phyloP scores from a whole-genome alignment of 35 echinoderm and acorn worm species.

The Antedon bifida region DNA sequence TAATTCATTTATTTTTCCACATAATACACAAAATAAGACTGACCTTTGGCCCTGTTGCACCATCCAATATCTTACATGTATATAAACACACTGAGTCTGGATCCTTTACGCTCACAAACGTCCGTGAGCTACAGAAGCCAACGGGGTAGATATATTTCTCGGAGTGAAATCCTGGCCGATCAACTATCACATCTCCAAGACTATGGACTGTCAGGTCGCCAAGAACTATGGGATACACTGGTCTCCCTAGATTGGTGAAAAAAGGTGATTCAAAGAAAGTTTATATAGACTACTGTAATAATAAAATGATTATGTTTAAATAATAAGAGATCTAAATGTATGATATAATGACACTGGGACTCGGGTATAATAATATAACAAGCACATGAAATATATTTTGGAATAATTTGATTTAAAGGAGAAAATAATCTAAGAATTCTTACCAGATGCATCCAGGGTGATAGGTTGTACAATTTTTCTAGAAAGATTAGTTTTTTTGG shows the following conservation, averaged over 20 bases:
- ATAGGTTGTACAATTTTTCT: neutral
- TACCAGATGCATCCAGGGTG: neutral
- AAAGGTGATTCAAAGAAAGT: neutral
- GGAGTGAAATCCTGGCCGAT: conserved; percentile 32
- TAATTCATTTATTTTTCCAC: too few species aligned
- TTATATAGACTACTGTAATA: too few species aligned
- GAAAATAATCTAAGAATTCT: too few species aligned
- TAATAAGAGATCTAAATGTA: too few species aligned
- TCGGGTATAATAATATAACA: too few species aligned
- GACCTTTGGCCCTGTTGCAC: conserved; percentile 43
- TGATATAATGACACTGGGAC: too few species aligned
- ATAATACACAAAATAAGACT: too few species aligned
- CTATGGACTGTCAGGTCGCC: conserved; percentile 58
- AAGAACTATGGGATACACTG: conserved; percentile 60
- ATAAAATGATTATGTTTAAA: too few species aligned
- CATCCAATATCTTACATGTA: conserved; percentile 78
- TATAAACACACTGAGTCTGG: conserved; percentile 39
- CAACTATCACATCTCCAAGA: conserved; percentile 51
- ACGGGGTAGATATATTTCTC: conserved; percentile 62
- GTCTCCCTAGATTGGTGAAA: conserved; percentile 43
- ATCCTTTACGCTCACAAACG: conserved; percentile 51
- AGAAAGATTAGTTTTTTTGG: neutral
- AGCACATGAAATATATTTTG: neutral
- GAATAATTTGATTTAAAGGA: neutral
- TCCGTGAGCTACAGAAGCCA: conserved; percentile 55